Conservation (phyloP, 2,113 vertebrate genomes). For the Rhea americana region DNA sequence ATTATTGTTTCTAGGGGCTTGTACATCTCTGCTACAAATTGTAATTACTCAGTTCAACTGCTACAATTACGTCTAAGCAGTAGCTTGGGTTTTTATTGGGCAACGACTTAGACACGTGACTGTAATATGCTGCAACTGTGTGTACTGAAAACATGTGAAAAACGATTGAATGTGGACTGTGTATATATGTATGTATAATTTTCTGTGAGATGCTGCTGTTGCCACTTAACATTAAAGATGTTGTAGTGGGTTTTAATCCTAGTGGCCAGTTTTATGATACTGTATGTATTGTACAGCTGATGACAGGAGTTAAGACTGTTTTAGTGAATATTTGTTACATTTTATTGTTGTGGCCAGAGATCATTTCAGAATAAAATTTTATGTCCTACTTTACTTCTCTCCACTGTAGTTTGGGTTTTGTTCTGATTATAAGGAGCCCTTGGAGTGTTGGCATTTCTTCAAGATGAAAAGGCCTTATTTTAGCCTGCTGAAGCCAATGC, state of each 20-base stretch:
- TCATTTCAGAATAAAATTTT: constrained; percentile 90
- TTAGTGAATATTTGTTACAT: constrained; percentile 98
- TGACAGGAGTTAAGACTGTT: constrained; percentile 89
- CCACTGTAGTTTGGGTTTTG: constrained; percentile 49
- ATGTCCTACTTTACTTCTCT: constrained; percentile 80
- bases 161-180: constrained; percentile 88
- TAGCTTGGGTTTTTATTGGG: constrained; percentile 80
- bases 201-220: constrained; percentile 88
- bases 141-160: constrained; percentile 90
- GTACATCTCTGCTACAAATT: constrained; percentile 82
- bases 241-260: constrained; percentile 84
- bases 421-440: background rate
- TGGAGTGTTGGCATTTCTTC: background rate
- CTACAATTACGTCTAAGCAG: constrained; percentile 75
- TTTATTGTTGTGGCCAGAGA: constrained; percentile 97
- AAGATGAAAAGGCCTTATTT: background rate
- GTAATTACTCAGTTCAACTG: constrained; percentile 78
- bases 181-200: constrained; percentile 89
- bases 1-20: constrained; percentile 80
- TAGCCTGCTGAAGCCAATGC: background rate
- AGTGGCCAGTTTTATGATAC: constrained; percentile 94
- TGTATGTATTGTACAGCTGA: constrained; percentile 97
- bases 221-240: constrained; percentile 84
- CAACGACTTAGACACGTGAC: constrained; percentile 83
- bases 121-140: constrained; percentile 86